Base-by-base conservation (phyloP, 2,797 vertebrate species). In the Notamacropus eugenii region DNA sequence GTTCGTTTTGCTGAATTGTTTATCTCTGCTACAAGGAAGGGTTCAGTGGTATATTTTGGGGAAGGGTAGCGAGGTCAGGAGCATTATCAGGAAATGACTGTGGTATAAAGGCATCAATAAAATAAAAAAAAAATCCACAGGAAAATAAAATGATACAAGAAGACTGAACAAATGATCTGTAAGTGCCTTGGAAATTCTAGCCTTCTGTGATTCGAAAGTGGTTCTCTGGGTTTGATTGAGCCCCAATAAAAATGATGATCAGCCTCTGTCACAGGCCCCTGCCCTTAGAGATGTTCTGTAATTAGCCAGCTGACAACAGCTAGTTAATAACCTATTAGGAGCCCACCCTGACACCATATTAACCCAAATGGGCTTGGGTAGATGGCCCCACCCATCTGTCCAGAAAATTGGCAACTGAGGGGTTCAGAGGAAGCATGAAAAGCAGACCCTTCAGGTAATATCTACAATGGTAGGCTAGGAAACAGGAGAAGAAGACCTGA, bases 321-420 rank as follows among this genome's bases (percentile, higher is more conserved):
- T 27, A 87, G 40, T 87, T 87, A 87, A 87, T 87, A 87, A 87
- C 74, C 74, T 87, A 50, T 87, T 87, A 87, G 74, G 74, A 87
- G 74, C 74, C 74, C 74, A 87, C 74, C 74, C 24, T 87, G 74
- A 82, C 74, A 87, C 40, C 19, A 22, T 50, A 87, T 87, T 87
- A 87, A 87, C 74, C 74, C 74, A 87, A 46, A 87, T 87, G 74
- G 74, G 74, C 74, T 87, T 87, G 74, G 74, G 74, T 87, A 87
- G 74, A 87, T 40, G 50, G 74, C 74, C 40, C 74, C 74, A 46
- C 74, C 74, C 74, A 50, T 27, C 40, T 82, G 40, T 50, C 40
- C 74, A 50, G 74, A 87, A 50, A 87, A 46, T 3, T 87, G 74
- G 74, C 40, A 46, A 10, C 9, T 87, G 74, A 87, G 74, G 74